phyloP scores from a whole-genome alignment of 2,113 vertebrate genomes.

The Trochalopteron elliotii region DNA sequence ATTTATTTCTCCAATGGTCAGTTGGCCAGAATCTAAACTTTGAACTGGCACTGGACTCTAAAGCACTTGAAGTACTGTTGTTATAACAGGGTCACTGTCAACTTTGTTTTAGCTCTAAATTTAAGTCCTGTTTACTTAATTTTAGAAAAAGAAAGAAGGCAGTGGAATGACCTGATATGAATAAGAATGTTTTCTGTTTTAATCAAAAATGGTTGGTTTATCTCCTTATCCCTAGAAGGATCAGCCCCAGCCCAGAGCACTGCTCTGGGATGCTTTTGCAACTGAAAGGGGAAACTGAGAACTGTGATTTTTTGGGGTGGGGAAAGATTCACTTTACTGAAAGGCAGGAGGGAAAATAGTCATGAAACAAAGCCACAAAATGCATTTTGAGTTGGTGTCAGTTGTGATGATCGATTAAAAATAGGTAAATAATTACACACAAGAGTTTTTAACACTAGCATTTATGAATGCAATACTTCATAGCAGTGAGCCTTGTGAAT shows the following conservation, averaged over 20 bases:
- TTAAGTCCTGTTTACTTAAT: not conserved
- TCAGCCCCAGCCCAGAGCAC: not conserved
- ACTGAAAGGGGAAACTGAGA: not conserved
- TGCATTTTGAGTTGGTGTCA: accelerated
- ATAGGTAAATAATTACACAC: not conserved
- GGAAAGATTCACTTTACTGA: not conserved
- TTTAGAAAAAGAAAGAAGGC: not conserved
- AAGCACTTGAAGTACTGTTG: not conserved
- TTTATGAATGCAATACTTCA: not conserved
- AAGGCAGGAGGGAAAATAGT: not conserved
- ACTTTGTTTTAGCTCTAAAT: not conserved
- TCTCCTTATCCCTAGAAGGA: not conserved
- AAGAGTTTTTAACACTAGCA: not conserved
- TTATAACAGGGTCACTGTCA: slow-evolving; percentile 2
- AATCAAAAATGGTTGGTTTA: not conserved
- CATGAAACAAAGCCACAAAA: not conserved
- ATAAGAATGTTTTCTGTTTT: not conserved
- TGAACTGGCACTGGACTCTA: not conserved
- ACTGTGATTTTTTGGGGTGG: not conserved
- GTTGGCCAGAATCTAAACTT: not conserved
- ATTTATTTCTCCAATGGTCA: not conserved
- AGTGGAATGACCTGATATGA: not conserved
- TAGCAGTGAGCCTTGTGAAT: not conserved
- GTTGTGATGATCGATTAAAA: not conserved
- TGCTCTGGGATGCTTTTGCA: not conserved